Base-by-base conservation (phyloP, 2,113 vertebrate genomes). In the Micromys minutus region DNA sequence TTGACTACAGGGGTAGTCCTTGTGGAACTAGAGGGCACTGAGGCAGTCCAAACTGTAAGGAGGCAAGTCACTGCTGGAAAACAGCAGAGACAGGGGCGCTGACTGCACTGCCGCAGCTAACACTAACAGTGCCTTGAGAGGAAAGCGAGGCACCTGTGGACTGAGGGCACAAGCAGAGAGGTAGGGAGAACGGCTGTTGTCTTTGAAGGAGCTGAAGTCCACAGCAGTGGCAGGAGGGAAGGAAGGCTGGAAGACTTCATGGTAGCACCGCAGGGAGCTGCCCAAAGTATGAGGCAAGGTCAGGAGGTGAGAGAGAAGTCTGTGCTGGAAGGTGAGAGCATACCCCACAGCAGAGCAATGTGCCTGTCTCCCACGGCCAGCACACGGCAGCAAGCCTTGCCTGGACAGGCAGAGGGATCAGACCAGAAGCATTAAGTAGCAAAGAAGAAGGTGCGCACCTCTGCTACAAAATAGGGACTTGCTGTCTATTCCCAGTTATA, bases 361-460 rank as follows among this genome's bases (percentile, higher is more conserved):
- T 1, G 15, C 86, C 13, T 36, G 4, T 16, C 55, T 74, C 15
- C 90, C 4, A 0, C 21, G 42, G 19, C 21, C 34, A 39, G 22
- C 9, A 19, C 36, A 3, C 0, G 50, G 75, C 61, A 42, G 80
- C n/a, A 0, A 2, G 10, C 42, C 4, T 50, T 31, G 39, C 59
- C 15, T 12, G 0, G 74, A 5, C 12, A 11, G 19, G 1, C 3
- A 3, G 55, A 9, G 34, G 17, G 36, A 11, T 12, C 0, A 0
- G n/a, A 42, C 39, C 79, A 13, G 31, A 0, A 0, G 11, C 9
- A 7, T 22, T 34, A 1, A 5, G 12, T 29, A 36, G 63, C 1
- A 26, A 52, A 55, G 0, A 47, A 84, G 42, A 80, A 74, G 63
- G 74, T 26, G 2, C 10, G 5, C 15, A 10, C 45, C 4, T 52